Percentiles rank a stretch among this genome's conserved stretches.
phyloP scores from a whole-genome alignment of 2,797 vertebrate genomes.

The Gouania willdenowi region DNA sequence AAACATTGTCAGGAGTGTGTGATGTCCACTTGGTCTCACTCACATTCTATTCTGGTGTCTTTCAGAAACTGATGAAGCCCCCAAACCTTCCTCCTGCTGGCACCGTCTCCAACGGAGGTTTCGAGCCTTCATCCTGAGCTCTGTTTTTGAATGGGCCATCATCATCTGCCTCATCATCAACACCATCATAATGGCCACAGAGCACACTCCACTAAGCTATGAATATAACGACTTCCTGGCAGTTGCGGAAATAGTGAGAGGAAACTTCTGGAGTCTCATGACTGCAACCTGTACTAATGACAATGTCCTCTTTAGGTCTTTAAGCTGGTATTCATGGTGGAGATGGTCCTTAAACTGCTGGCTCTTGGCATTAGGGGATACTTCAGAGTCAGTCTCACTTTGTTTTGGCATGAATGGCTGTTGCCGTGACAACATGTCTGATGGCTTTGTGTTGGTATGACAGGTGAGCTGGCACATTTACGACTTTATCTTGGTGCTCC shows the following conservation, averaged over 20 bases:
- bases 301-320: conserved; percentile 84
- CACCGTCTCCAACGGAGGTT: conserved; percentile 69
- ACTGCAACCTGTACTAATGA: too few relatives aligned
- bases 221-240: conserved; percentile 62
- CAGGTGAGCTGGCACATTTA: conserved; percentile 91
- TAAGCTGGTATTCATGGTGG: conserved; percentile 82
- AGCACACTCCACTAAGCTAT: conserved; percentile 83
- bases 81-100: conserved; percentile 73
- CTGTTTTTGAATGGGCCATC: conserved; percentile 88
- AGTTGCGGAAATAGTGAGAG: conserved; percentile 78
- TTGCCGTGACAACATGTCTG: neutral
- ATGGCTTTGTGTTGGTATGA: conserved; percentile 20
- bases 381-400: conserved; percentile 74
- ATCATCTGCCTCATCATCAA: conserved; percentile 88
- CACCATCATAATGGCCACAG: conserved; percentile 87
- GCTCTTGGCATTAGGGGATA: conserved; percentile 85
- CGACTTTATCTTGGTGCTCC: conserved; percentile 84
- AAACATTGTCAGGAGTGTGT: too few relatives aligned
- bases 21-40: too few relatives aligned
- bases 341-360: conserved; percentile 82
- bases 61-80: conserved; percentile 80
- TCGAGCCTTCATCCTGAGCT: conserved; percentile 81
- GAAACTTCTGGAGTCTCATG: too few relatives aligned
- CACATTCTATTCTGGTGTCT: neutral
- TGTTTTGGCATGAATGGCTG: neutral